A percentile compares a stretch with the other conserved stretches of the same genome.
Evolutionary conservation across 1,140 invertebrate genomes (phyloP).

Genomic region (Zaprionus davidi): DNA sequence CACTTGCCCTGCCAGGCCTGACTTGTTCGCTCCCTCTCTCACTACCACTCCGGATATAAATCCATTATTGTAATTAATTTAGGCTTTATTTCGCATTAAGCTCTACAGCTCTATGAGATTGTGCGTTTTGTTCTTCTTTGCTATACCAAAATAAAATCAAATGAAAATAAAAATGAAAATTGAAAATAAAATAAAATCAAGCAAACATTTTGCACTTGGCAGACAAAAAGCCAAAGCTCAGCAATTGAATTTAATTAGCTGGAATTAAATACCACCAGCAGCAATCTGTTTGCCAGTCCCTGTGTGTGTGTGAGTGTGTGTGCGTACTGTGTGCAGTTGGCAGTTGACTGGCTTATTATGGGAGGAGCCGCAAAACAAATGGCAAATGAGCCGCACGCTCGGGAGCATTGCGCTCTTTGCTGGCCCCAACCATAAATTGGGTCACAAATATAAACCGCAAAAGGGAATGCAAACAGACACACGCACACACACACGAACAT

Average conservation of each 20-base stretch:
- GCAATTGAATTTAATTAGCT: conserved; percentile 72
- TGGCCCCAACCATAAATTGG: conserved; percentile 49
- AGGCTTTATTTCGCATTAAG: neutral
- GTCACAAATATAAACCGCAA: conserved; percentile 64
- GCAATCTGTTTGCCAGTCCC: conserved; percentile 1
- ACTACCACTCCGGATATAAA: neutral
- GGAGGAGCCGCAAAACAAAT: conserved; percentile 63
- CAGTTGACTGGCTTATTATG: conserved; percentile 60
- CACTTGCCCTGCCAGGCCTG: neutral
- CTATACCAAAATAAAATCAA: neutral
- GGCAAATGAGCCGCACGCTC: conserved; percentile 60
- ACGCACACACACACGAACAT: conserved; percentile 23
- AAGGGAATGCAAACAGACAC: conserved; percentile 44
- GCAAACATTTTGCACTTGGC: conserved; percentile 21
- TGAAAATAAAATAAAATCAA: conserved; percentile 20
- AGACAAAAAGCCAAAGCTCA: conserved; percentile 31
- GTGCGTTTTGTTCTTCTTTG: neutral
- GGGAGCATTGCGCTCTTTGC: conserved; percentile 26
- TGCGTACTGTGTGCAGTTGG: conserved; percentile 31
- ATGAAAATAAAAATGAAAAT: neutral
- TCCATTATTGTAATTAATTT: conserved; percentile 21
- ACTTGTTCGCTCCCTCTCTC: neutral
- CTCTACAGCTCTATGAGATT: neutral
- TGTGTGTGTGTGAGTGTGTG: conserved; percentile 37
- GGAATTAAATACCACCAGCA: conserved; percentile 36